phyloP scores from a whole-genome alignment of 2,113 vertebrate genomes.

The Carassius auratus region DNA sequence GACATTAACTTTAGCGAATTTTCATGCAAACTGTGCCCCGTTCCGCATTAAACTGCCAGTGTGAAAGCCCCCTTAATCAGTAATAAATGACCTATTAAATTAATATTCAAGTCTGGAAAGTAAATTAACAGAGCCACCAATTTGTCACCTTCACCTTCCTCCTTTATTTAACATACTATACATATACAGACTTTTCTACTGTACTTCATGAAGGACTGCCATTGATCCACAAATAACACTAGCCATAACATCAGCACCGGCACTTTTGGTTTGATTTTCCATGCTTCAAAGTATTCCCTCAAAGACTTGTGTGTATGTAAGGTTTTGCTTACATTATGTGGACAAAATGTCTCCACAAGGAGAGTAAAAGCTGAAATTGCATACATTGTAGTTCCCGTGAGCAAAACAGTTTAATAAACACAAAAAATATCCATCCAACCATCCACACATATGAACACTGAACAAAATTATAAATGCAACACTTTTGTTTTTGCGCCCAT shows the following conservation, averaged over 20 bases:
- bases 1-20: no score
- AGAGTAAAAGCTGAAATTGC: not conserved
- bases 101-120: not conserved
- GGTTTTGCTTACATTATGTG: not conserved
- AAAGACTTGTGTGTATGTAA: not conserved
- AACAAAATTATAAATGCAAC: no score
- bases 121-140: not conserved
- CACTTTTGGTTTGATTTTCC: conserved; percentile 46
- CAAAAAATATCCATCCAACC: no score
- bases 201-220: conserved; percentile 38
- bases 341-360: not conserved
- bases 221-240: conserved; percentile 50
- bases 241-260: conserved; percentile 46
- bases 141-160: not conserved
- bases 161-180: not conserved
- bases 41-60: no score
- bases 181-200: not conserved
- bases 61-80: not conserved
- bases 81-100: not conserved
- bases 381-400: not conserved
- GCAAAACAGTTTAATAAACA: not conserved
- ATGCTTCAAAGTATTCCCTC: conserved; percentile 1
- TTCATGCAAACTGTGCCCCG: no score
- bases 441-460: no score
- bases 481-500: no score